A percentile compares a stretch with the other conserved stretches of the same genome.
phyloP scores from a whole-genome alignment of 2,888 invertebrate species.

The Spisula subtruncata region DNA sequence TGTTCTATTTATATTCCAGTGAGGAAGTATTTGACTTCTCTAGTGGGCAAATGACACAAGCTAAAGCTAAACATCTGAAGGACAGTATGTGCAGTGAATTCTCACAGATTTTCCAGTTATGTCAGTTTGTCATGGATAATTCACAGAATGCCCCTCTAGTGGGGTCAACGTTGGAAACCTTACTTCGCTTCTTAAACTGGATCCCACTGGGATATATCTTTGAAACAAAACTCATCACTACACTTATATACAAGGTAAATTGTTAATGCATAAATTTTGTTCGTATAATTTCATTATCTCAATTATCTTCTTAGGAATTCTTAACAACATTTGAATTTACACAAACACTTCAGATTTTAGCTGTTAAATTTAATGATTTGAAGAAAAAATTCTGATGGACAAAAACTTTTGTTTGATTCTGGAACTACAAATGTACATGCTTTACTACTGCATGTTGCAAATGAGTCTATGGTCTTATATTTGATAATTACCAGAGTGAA shows the following conservation, averaged over 20 bases:
- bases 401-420: too few species aligned
- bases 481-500: too few species aligned
- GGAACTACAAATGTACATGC: too few species aligned
- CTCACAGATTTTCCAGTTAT: constrained; percentile 98
- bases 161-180: constrained; percentile 97
- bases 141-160: constrained; percentile 99
- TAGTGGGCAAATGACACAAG: constrained; percentile 98
- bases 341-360: too few species aligned
- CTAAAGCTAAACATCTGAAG: constrained; percentile 99
- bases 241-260: constrained; percentile 94
- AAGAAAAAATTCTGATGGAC: too few species aligned
- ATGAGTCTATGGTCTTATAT: too few species aligned
- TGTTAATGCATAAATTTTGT: constrained; percentile 21
- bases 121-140: constrained; percentile 99
- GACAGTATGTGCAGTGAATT: constrained; percentile 99
- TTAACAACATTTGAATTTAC: too few species aligned
- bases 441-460: too few species aligned
- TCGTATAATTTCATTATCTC: background rate
- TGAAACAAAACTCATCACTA: constrained; percentile 98
- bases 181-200: constrained; percentile 99
- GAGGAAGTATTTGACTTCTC: constrained; percentile 99
- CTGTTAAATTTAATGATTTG: too few species aligned
- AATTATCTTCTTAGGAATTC: background rate
- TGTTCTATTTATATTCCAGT: constrained; percentile 88
- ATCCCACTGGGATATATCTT: constrained; percentile 99